A percentile compares a stretch with the other conserved stretches of the same genome.
These are phyloP conservation scores for Actenoides hombroni DNA, from an alignment of 2,113 vertebrate genomes.

Conservation along the genomic window DNA sequence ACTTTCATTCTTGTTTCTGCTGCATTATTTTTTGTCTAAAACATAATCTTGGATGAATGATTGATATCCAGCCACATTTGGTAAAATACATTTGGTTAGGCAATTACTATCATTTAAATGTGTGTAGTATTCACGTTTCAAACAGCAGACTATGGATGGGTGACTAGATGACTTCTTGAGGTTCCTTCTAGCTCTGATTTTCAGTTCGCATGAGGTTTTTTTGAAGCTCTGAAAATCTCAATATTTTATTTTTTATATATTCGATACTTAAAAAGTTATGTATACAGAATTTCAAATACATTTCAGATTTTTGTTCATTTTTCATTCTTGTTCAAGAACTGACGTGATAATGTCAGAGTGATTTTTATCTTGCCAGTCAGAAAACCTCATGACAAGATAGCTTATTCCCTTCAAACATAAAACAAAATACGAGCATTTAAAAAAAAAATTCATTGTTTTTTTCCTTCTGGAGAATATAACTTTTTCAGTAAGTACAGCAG, in stretches of 20 bases:
- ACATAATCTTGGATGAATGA: background rate
- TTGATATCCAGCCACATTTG: background rate
- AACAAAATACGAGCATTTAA: fast-evolving
- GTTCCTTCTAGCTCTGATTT: background rate
- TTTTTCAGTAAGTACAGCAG: background rate
- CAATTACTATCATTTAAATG: background rate
- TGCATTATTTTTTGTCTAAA: background rate
- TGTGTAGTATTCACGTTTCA: background rate
- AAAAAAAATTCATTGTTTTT: too few species aligned
- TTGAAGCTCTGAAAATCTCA: background rate
- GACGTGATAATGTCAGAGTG: background rate
- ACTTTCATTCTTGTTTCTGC: background rate
- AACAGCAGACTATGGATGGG: fast-evolving
- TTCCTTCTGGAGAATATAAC: background rate
- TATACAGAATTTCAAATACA: background rate
- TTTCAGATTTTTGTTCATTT: background rate
- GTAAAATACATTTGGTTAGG: background rate
- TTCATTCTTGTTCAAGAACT: background rate
- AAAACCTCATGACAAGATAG: background rate
- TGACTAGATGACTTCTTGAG: background rate
- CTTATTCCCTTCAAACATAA: background rate
- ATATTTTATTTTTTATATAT: background rate
- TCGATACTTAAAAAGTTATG: fast-evolving
- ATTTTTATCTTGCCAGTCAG: background rate
- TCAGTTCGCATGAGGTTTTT: background rate